These are phyloP conservation scores for Acanthosepion pharaonis DNA, from an alignment of 2,888 invertebrate species.

Conservation along the genomic window DNA sequence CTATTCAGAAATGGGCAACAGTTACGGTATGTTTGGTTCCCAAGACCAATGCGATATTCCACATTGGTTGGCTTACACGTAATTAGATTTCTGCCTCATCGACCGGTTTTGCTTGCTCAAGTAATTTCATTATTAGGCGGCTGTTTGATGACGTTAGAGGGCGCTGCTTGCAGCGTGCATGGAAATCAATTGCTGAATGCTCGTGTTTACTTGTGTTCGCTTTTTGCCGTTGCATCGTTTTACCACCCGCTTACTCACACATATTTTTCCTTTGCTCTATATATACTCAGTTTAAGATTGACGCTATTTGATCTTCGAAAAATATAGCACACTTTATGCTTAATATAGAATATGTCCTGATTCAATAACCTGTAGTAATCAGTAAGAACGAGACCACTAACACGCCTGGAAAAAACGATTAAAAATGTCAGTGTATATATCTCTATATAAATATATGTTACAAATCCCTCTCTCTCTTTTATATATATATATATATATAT, in stretches of 20 bases:
- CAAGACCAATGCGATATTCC: neutral
- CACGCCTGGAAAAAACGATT: no score
- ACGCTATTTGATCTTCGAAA: no score
- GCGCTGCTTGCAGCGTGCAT: neutral
- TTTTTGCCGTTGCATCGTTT: neutral
- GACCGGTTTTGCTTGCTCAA: neutral
- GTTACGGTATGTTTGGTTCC: neutral
- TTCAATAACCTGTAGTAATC: no score
- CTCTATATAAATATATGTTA: no score
- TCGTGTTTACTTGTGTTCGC: neutral
- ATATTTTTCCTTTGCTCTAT: neutral
- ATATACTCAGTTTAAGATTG: no score
- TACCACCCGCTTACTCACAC: neutral
- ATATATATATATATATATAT: no score
- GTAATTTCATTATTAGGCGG: neutral
- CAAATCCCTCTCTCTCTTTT: no score
- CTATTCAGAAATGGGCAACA: neutral
- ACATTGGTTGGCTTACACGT: neutral
- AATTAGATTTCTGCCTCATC: slow-evolving; percentile 16
- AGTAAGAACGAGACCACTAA: no score
- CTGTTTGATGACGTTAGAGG: neutral
- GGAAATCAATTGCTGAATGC: neutral
- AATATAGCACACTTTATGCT: no score
- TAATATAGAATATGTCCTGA: no score
- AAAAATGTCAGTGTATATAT: no score